These are phyloP conservation scores for Antheraea yamamai DNA, from an alignment of 2,888 invertebrate species.

Conservation along the genomic window DNA sequence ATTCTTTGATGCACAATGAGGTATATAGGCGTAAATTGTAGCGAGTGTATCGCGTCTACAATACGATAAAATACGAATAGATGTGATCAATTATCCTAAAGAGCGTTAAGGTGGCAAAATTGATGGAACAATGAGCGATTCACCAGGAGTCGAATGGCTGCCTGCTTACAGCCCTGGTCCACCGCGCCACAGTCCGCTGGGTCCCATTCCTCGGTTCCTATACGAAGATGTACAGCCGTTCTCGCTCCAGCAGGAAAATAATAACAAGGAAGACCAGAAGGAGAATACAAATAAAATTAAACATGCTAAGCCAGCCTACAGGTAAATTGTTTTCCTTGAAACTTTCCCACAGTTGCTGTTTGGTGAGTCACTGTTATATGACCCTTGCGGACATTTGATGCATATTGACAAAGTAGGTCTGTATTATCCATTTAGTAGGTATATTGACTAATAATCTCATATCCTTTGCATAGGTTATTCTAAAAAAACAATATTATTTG, in stretches of 20 bases:
- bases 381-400: conserved; percentile 31
- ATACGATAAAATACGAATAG: conserved; percentile 41
- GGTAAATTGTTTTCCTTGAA: conserved; percentile 62
- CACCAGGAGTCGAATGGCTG: conserved; percentile 80
- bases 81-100: conserved; percentile 41
- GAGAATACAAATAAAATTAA: conserved; percentile 76
- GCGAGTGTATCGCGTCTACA: conserved; percentile 65
- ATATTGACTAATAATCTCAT: not conserved
- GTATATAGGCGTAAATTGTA: conserved; percentile 73
- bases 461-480: conserved; percentile 2
- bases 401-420: not conserved
- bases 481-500: not conserved
- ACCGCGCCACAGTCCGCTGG: conserved; percentile 77
- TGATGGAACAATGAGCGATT: conserved; percentile 77
- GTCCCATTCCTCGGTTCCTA: conserved; percentile 74
- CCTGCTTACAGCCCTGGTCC: conserved; percentile 78
- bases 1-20: conserved; percentile 74
- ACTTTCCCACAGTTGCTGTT: conserved; percentile 15
- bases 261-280: conserved; percentile 75
- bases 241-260: conserved; percentile 70
- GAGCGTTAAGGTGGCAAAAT: conserved; percentile 45
- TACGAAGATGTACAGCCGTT: conserved; percentile 76
- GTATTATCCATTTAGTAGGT: not conserved
- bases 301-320: conserved; percentile 83
- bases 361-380: conserved; percentile 34